Evolutionary conservation across 2,888 invertebrate genomes (phyloP).

Genomic region (Macrophya alboannulata): DNA sequence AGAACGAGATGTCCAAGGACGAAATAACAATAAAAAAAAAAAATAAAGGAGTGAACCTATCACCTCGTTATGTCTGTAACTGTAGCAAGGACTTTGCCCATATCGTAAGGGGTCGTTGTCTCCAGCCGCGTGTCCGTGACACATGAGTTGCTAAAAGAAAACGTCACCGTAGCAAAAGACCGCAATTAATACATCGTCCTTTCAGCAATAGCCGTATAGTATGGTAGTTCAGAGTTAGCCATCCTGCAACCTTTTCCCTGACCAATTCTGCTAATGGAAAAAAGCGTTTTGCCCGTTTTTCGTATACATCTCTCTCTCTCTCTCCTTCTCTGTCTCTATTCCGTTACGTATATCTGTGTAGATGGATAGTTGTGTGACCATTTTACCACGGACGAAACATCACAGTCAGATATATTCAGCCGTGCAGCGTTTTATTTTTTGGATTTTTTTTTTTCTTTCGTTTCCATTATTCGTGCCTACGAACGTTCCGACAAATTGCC

Average conservation of each 20-base stretch:
- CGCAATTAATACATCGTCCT: conserved; percentile 36
- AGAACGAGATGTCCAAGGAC: background rate
- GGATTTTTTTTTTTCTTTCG: background rate
- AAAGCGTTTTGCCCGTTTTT: background rate
- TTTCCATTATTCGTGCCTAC: background rate
- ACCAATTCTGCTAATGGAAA: conserved; percentile 30
- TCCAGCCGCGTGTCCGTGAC: background rate
- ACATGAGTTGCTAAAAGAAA: conserved; percentile 3
- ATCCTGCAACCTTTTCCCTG: conserved; percentile 20
- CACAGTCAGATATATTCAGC: no score
- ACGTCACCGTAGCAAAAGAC: conserved; percentile 18
- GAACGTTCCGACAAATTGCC: background rate
- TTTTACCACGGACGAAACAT: background rate
- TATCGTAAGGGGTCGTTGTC: background rate
- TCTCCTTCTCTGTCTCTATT: background rate
- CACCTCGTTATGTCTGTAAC: background rate
- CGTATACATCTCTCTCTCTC: background rate
- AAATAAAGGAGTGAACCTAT: background rate
- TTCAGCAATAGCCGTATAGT: background rate
- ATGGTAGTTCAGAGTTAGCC: background rate
- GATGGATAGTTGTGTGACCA: background rate
- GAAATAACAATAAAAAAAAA: background rate
- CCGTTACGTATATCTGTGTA: background rate
- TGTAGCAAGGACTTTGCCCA: background rate
- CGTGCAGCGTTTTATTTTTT: background rate